Conservation (phyloP, 2,113 vertebrate species). For the Corydoras maculifer region DNA sequence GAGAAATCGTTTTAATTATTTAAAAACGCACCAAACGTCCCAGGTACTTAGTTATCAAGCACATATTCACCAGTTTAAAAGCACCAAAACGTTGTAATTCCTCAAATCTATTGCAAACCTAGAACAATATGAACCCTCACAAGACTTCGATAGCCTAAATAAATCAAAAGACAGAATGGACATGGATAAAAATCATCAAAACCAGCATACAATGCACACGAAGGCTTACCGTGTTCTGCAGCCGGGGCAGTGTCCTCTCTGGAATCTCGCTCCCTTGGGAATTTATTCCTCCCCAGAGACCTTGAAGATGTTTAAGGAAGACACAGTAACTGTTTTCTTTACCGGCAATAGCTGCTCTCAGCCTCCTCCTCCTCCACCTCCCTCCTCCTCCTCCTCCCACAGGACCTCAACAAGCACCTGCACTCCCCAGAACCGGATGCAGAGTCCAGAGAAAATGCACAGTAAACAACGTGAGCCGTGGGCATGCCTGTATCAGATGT, state of each 20-base stretch:
- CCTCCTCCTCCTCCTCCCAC: conserved; percentile 12
- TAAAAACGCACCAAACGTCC: background rate
- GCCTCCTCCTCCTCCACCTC: conserved; percentile 53
- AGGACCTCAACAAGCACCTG: too few species aligned
- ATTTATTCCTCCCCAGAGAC: conserved; percentile 79
- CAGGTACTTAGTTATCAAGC: conserved; percentile 3
- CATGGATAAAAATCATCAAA: too few species aligned
- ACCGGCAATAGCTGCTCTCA: conserved; percentile 30
- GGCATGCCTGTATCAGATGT: too few species aligned
- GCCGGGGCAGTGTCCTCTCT: conserved; percentile 49
- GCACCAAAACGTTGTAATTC: too few species aligned
- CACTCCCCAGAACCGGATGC: too few species aligned
- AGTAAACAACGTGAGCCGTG: too few species aligned
- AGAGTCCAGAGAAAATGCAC: too few species aligned
- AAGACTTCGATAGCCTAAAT: too few species aligned
- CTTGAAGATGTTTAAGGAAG: conserved; percentile 77
- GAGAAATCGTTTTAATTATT: background rate
- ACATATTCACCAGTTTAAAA: background rate
- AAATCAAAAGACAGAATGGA: background rate
- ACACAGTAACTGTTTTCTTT: conserved; percentile 73
- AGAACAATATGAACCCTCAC: background rate
- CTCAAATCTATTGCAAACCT: background rate
- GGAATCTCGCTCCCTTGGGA: conserved; percentile 49
- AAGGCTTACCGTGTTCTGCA: conserved; percentile 61
- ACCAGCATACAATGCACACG: background rate